These are phyloP conservation scores for Pomatostomus ruficeps DNA, from an alignment of 2,113 vertebrate species.

Conservation along the genomic window DNA sequence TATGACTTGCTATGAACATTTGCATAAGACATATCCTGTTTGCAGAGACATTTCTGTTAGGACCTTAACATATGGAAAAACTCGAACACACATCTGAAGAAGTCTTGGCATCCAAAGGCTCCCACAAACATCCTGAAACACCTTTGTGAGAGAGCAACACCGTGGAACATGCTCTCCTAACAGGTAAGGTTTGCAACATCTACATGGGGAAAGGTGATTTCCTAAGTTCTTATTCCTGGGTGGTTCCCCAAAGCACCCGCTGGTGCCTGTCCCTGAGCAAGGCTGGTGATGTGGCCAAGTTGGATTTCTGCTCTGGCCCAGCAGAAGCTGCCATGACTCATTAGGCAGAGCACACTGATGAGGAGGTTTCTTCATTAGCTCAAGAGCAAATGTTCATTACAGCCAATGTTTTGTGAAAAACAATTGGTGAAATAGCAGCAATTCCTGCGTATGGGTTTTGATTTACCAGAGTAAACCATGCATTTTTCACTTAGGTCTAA, in stretches of 20 bases:
- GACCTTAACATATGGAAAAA: neutral
- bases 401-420: neutral
- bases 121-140: neutral
- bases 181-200: neutral
- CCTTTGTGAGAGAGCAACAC: neutral
- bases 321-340: fast-evolving
- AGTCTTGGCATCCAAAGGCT: neutral
- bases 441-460: neutral
- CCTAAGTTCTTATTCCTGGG: neutral
- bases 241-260: neutral
- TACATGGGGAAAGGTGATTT: neutral
- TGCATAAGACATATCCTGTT: neutral
- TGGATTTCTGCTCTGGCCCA: neutral
- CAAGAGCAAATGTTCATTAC: neutral
- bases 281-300: neutral
- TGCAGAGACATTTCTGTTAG: neutral
- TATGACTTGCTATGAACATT: neutral
- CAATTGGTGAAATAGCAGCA: neutral
- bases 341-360: neutral
- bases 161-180: neutral
- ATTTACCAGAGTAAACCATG: neutral
- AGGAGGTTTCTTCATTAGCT: neutral
- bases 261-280: neutral
- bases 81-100: neutral
- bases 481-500: neutral